Evolutionary conservation across 2,113 vertebrate genomes (phyloP).

Genomic region (Ploceus nigricollis): DNA sequence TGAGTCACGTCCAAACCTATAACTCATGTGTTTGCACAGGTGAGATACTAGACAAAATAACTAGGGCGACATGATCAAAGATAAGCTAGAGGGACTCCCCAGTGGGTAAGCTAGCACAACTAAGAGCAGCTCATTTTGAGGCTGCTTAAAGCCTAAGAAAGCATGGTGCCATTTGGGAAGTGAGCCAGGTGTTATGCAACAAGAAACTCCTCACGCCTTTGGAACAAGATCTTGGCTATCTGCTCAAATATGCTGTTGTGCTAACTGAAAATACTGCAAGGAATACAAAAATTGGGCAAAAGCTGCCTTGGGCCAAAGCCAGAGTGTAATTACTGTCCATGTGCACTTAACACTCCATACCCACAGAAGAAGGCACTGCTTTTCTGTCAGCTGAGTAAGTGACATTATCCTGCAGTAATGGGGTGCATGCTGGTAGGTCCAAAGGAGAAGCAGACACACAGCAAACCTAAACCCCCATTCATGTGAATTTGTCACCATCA

Average conservation of each 20-base stretch:
- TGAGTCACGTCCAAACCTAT: not conserved
- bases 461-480: not conserved
- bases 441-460: not conserved
- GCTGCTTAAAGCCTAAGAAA: slow-evolving; percentile 40
- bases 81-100: not conserved
- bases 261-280: not conserved
- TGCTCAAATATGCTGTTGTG: not conserved
- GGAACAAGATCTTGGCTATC: slow-evolving; percentile 9
- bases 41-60: not conserved
- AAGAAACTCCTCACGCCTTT: not conserved
- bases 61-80: not conserved
- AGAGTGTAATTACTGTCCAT: not conserved
- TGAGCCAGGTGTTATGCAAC: slow-evolving; percentile 29
- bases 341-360: not conserved
- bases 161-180: slow-evolving; percentile 14
- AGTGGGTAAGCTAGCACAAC: not conserved
- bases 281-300: not conserved
- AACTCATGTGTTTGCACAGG: not conserved
- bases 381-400: not conserved
- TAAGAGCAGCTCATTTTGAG: not conserved
- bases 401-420: not conserved
- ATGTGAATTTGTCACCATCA: not conserved
- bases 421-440: not conserved
- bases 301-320: not conserved
- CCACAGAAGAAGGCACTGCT: not conserved